phyloP scores from a whole-genome alignment of 2,888 invertebrate genomes.

The Diarsia brunnea region DNA sequence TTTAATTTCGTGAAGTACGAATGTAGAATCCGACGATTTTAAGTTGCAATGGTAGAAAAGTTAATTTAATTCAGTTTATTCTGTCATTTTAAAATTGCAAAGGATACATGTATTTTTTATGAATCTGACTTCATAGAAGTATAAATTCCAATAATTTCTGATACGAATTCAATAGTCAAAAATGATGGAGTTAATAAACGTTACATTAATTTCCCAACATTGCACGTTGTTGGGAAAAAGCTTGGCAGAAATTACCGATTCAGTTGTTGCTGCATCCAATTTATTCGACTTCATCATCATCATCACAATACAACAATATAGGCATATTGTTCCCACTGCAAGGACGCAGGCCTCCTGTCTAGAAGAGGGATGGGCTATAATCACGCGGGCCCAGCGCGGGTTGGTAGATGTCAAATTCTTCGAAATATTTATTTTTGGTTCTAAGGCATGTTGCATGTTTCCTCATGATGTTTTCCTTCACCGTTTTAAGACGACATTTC shows the following conservation, averaged over 20 bases:
- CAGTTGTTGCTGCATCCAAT: not conserved
- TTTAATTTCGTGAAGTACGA: not conserved
- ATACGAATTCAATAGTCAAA: not conserved
- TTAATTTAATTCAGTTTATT: not conserved
- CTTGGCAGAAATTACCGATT: not conserved
- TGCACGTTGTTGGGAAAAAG: no score
- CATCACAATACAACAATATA: no score
- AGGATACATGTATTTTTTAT: not conserved
- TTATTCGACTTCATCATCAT: not conserved
- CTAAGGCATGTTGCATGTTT: no score
- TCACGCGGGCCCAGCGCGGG: no score
- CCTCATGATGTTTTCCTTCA: no score
- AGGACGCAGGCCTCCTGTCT: no score
- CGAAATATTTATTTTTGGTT: no score
- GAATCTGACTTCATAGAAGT: not conserved
- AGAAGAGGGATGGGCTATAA: no score
- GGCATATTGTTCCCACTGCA: no score
- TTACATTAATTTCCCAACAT: no score
- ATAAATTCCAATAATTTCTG: not conserved
- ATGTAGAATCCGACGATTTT: not conserved
- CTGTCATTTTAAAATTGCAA: not conserved
- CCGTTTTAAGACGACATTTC: no score
- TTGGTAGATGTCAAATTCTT: no score
- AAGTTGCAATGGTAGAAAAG: not conserved
- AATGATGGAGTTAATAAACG: not conserved